phyloP scores from a whole-genome alignment of 2,113 vertebrate genomes.

The Strigops habroptila region DNA sequence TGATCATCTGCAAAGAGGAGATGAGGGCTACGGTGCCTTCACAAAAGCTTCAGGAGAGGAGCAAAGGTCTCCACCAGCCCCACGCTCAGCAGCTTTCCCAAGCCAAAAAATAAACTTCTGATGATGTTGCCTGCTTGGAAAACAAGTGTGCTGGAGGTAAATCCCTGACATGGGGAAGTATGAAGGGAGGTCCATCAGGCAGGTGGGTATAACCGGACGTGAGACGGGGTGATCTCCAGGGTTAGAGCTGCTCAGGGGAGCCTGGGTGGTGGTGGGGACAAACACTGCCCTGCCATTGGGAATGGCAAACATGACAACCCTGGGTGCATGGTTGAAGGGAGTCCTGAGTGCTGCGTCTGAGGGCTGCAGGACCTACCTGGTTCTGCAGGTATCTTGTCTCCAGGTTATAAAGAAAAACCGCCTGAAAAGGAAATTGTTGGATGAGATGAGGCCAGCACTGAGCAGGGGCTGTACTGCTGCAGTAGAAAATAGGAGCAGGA shows the following conservation, averaged over 20 bases:
- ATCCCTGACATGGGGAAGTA: neutral
- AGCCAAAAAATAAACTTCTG: neutral
- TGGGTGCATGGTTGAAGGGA: accelerated
- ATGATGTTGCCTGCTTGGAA: neutral
- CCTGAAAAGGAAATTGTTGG: slow-evolving; percentile 61
- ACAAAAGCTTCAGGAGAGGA: accelerated
- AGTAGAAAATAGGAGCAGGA: neutral
- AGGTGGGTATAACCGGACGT: neutral
- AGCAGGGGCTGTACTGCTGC: neutral
- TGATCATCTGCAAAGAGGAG: slow-evolving; percentile 80
- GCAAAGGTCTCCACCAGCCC: neutral
- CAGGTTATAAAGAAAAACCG: slow-evolving; percentile 79
- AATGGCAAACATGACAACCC: neutral
- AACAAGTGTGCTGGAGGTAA: neutral
- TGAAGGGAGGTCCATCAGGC: neutral
- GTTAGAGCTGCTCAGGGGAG: neutral
- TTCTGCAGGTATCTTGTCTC: slow-evolving; percentile 85
- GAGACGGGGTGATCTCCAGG: neutral
- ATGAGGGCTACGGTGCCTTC: accelerated
- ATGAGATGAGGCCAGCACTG: neutral
- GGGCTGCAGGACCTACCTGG: slow-evolving; percentile 68
- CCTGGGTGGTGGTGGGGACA: neutral
- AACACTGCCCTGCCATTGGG: accelerated
- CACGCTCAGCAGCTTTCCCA: accelerated
- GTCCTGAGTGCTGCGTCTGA: accelerated